Evolutionary conservation across 2,888 invertebrate genomes (phyloP).

Genomic region (Lepas anatifera): DNA sequence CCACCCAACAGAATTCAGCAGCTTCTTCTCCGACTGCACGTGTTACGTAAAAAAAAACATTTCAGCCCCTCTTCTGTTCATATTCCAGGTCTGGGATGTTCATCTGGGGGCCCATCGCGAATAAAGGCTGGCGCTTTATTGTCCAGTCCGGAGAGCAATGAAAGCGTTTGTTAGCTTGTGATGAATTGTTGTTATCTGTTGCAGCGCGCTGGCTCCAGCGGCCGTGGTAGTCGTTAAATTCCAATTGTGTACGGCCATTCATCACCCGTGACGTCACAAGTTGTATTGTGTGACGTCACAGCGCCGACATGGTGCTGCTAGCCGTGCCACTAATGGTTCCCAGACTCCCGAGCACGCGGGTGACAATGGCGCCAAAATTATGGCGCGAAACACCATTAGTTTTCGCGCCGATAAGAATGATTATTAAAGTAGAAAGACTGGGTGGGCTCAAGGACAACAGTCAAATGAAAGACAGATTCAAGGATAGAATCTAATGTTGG

Average conservation of each 20-base stretch:
- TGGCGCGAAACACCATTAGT: slow-evolving; percentile 11
- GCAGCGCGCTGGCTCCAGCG: not conserved
- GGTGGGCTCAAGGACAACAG: not conserved
- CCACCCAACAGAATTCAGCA: too few relatives aligned
- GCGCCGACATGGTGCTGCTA: not conserved
- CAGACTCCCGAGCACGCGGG: not conserved
- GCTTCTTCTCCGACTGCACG: too few relatives aligned
- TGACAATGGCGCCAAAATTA: not conserved
- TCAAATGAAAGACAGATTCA: too few relatives aligned
- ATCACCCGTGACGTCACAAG: not conserved
- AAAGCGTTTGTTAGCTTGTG: slow-evolving; percentile 7
- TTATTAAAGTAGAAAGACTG: not conserved
- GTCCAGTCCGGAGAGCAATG: not conserved
- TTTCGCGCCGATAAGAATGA: not conserved
- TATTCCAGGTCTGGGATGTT: too few relatives aligned
- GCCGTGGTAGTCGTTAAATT: not conserved
- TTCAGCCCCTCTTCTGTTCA: too few relatives aligned
- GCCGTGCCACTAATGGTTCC: not conserved
- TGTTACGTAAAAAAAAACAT: too few relatives aligned
- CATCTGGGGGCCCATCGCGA: not conserved
- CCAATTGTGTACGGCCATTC: not conserved
- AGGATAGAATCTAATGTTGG: too few relatives aligned
- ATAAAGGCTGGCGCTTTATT: not conserved
- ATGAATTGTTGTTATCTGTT: slow-evolving; percentile 5
- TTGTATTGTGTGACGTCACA: too few relatives aligned